These are phyloP conservation scores for Harmothoe impar DNA, from an alignment of 2,888 invertebrate genomes.

Conservation along the genomic window DNA sequence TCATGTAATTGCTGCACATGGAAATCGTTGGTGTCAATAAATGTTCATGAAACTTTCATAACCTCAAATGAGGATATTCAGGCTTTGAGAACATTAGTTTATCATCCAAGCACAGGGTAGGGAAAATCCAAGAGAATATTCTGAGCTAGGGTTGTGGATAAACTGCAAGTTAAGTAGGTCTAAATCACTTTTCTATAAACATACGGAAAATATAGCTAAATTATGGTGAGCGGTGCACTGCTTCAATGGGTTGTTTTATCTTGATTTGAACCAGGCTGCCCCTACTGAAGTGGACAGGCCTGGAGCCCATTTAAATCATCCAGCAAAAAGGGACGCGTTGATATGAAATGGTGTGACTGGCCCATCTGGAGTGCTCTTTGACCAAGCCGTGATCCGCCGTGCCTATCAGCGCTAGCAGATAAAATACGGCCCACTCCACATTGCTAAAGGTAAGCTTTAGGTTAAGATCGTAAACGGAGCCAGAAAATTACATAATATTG, in stretches of 20 bases:
- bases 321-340: constrained; percentile 4
- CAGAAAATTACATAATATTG: constrained; percentile 60
- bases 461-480: constrained; percentile 48
- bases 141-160: no score
- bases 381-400: constrained; percentile 25
- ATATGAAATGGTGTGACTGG: constrained; percentile 39
- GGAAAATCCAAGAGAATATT: no score
- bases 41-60: no score
- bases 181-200: no score
- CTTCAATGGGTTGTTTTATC: constrained; percentile 13
- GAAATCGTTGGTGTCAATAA: no score
- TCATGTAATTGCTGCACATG: no score
- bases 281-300: not conserved
- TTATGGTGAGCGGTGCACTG: not conserved
- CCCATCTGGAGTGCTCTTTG: constrained; percentile 46
- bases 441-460: constrained; percentile 48
- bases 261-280: constrained; percentile 12
- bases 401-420: constrained; percentile 48
- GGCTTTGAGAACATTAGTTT: no score
- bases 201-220: not conserved
- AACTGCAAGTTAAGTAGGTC: no score
- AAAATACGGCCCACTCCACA: constrained; percentile 49
- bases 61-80: no score
- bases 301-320: not conserved
- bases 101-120: no score